A percentile compares a stretch with the other conserved stretches of the same genome.
Evolutionary conservation across 2,113 vertebrate species (phyloP).

Genomic region (Xenopus laevis): DNA sequence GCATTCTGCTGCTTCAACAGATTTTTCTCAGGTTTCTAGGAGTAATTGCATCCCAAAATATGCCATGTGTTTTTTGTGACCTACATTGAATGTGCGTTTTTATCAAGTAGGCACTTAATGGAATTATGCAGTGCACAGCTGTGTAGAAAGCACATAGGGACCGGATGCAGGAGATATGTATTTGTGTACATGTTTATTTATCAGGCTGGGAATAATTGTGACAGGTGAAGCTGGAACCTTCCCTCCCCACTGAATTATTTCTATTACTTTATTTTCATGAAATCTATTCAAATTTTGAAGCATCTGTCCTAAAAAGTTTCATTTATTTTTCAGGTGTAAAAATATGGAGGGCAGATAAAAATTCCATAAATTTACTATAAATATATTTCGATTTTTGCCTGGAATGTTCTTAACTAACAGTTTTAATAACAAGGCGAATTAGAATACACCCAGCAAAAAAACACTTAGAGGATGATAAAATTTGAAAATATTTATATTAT

Average conservation of each 20-base stretch:
- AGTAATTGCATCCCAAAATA: constrained; percentile 45
- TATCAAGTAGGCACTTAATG: constrained; percentile 57
- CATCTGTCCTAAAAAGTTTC: neutral
- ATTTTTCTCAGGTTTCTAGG: constrained; percentile 12
- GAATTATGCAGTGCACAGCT: constrained; percentile 64
- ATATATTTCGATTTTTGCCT: too few species aligned
- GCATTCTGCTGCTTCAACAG: constrained; percentile 14
- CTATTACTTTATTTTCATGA: constrained; percentile 14
- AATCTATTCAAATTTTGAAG: neutral
- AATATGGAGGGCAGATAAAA: too few species aligned
- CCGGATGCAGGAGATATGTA: constrained; percentile 42
- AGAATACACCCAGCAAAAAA: too few species aligned
- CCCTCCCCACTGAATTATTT: constrained; percentile 56
- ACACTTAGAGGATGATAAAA: too few species aligned
- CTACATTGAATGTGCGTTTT: constrained; percentile 55
- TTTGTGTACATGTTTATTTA: constrained; percentile 48
- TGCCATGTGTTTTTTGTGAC: constrained; percentile 50
- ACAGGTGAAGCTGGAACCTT: constrained; percentile 54
- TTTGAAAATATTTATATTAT: too few species aligned
- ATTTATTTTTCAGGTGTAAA: too few species aligned
- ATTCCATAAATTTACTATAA: too few species aligned
- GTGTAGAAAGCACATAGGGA: constrained; percentile 42
- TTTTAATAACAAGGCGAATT: too few species aligned
- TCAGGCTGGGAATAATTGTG: constrained; percentile 52
- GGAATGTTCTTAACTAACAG: too few species aligned